Evolutionary conservation across 2,888 invertebrate species (phyloP).

Genomic region (Chrysolina oricalcia): DNA sequence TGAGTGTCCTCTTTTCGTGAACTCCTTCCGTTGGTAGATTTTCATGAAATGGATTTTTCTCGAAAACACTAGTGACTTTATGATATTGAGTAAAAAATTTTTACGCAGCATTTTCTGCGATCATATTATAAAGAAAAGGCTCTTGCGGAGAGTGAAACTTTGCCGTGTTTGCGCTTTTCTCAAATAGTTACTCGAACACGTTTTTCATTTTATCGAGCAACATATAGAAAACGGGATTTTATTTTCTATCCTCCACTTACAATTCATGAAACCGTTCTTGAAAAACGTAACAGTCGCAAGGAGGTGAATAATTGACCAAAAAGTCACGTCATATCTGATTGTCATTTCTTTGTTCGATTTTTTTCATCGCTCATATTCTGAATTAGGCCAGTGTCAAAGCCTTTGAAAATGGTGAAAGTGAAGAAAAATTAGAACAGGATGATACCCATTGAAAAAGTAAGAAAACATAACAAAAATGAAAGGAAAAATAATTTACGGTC

Average conservation of each 20-base stretch:
- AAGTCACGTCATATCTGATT: background rate
- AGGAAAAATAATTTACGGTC: too few relatives aligned
- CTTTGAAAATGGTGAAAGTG: too few relatives aligned
- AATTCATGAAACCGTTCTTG: background rate
- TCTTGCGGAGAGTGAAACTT: background rate
- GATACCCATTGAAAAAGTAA: too few relatives aligned
- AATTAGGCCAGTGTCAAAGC: too few relatives aligned
- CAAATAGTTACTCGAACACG: constrained; percentile 10
- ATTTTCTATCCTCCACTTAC: constrained; percentile 3
- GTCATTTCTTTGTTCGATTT: too few relatives aligned
- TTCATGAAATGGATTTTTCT: too few relatives aligned
- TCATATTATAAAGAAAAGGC: background rate
- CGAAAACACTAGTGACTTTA: background rate
- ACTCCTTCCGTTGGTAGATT: too few relatives aligned
- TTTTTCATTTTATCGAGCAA: constrained; percentile 8
- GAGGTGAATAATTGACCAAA: background rate
- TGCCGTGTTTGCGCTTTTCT: background rate
- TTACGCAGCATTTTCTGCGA: background rate
- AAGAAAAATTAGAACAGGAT: too few relatives aligned
- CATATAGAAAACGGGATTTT: background rate
- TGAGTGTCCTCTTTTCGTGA: too few relatives aligned
- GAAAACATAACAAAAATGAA: too few relatives aligned
- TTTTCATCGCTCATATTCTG: background rate
- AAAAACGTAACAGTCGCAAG: background rate
- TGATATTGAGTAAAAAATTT: background rate